Conservation (phyloP, 2,797 vertebrate genomes). For the Sebastes steindachneri region DNA sequence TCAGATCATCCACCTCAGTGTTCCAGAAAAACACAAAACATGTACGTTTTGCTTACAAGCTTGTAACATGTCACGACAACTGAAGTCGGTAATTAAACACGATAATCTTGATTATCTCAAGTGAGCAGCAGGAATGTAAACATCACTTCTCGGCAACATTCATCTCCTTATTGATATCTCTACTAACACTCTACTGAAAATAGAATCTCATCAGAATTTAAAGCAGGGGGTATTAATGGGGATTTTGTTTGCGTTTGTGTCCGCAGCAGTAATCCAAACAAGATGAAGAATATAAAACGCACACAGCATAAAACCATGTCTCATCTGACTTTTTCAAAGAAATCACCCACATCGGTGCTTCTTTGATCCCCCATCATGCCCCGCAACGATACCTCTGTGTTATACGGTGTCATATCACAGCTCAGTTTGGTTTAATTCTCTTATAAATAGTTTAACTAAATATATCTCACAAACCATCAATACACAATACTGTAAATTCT, state of each 20-base stretch:
- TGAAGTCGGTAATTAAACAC: constrained; percentile 28
- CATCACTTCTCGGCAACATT: constrained; percentile 61
- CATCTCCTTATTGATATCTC: constrained; percentile 42
- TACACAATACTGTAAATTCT: constrained; percentile 24
- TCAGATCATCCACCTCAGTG: constrained; percentile 13
- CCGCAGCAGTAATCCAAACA: constrained; percentile 11
- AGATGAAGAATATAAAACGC: constrained; percentile 32
- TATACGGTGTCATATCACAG: constrained; percentile 19
- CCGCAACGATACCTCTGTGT: constrained; percentile 3
- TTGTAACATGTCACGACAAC: constrained; percentile 16
- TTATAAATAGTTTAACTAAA: constrained; percentile 16
- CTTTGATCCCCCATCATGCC: constrained; percentile 7
- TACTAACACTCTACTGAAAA: constrained; percentile 27
- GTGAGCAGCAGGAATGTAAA: constrained; percentile 57
- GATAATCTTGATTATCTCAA: constrained; percentile 45
- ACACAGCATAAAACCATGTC: constrained; percentile 9
- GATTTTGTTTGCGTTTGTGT: constrained; percentile 24
- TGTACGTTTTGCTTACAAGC: constrained; percentile 25
- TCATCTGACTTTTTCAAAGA: background rate
- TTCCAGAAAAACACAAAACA: constrained; percentile 23
- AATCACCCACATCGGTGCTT: background rate
- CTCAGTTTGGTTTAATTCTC: constrained; percentile 30
- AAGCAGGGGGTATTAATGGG: constrained; percentile 15
- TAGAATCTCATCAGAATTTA: constrained; percentile 28
- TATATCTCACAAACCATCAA: constrained; percentile 37